Conservation (phyloP, 2,888 invertebrate genomes). For the Ornithoptera alexandrae region DNA sequence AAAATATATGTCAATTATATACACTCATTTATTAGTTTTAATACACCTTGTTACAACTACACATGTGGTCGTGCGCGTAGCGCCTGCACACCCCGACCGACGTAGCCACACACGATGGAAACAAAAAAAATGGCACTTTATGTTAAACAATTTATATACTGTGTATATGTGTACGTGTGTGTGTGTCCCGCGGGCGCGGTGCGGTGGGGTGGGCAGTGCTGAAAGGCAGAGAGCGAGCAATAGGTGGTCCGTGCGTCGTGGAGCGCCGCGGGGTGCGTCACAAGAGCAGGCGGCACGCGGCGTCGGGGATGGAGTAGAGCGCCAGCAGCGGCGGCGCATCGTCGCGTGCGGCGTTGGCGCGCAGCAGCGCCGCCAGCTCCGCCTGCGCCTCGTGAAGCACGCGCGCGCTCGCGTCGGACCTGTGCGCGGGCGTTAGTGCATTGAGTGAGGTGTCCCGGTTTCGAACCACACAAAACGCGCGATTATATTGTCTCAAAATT, state of each 20-base stretch:
- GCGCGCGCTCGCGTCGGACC: constrained; percentile 43
- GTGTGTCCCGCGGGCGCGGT: neutral
- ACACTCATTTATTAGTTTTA: no score
- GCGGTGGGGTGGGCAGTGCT: neutral
- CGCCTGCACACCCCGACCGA: no score
- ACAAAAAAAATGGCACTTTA: no score
- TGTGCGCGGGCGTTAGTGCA: constrained; percentile 25
- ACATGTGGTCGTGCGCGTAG: no score
- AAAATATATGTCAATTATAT: no score
- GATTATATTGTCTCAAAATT: no score
- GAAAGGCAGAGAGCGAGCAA: neutral
- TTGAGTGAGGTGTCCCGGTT: constrained; percentile 10
- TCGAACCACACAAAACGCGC: constrained; percentile 28
- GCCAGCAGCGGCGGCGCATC: constrained; percentile 61
- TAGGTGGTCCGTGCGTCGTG: neutral
- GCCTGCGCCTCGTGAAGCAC: constrained; percentile 59
- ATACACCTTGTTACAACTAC: no score
- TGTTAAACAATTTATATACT: neutral
- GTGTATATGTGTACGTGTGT: neutral
- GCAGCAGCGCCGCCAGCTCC: constrained; percentile 52
- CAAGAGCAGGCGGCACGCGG: constrained; percentile 51
- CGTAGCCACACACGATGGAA: no score
- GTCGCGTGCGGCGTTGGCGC: constrained; percentile 52
- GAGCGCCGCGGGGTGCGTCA: constrained; percentile 32
- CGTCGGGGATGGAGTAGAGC: constrained; percentile 66